Evolutionary conservation across 2,113 vertebrate species (phyloP), one percentile per base, ranked within the genome.

Genomic region (Arizona elegans): DNA sequence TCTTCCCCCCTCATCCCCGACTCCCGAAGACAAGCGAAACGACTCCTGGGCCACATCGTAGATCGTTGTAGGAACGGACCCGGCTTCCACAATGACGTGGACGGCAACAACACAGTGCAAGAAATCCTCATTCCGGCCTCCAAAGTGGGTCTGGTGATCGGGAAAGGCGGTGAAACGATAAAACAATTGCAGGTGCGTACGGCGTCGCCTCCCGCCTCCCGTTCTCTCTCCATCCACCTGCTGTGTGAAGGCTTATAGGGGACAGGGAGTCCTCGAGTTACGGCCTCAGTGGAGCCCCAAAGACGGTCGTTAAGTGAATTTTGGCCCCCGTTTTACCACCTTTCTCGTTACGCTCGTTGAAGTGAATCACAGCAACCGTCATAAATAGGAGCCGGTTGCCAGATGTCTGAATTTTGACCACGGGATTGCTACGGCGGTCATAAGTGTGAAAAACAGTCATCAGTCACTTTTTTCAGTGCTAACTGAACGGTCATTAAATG

Each of bases 101-200:
- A 99, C 21, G 97, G 98, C 94, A 99, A 98, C 97, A 99, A 98
- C 94, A 98, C 99, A 0, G 95, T 99, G 96, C 99, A 99, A 92
- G 99, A 99, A 98, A 98, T 99, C 94, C 98, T 99, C 23, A 99
- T 99, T 96, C 99, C 99, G 0, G 99, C 99, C 54, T 99, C 99
- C 91, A 99, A 99, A 98, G 99, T 99, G 81, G 99, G 99, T 56
- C 98, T 99, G 95, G 99, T 99, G 97, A 99, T 99, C 70, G 99
- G 99, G 97, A 99, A 99, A 97, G 99, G 99, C 95, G 99, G 99
- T 88, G 99, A 99, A 96, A 99, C 99, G 91, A 99, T 99, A 96
- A 99, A 99, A 96, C 99, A 99, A 94, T 96, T 99, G 95, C 99
- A 99, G 99, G 99, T 99, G 94, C 65, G 91, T 94, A 92, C 24